Conservation (phyloP, 2,888 invertebrate species). For the Tetragonisca angustula region DNA sequence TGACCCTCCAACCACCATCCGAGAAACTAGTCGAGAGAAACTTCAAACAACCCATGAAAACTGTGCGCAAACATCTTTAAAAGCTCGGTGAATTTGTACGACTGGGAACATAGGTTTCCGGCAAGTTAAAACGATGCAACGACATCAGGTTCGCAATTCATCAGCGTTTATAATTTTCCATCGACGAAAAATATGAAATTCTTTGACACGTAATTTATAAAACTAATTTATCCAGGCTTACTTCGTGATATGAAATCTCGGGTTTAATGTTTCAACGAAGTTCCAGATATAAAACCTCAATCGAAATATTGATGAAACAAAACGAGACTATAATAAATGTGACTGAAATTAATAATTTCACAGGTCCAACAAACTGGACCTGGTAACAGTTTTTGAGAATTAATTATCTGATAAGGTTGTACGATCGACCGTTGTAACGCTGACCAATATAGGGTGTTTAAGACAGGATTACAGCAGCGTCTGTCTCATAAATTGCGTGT, state of each 20-base stretch:
- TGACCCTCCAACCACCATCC: constrained; percentile 19
- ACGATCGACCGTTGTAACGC: neutral
- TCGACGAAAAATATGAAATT: neutral
- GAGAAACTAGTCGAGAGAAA: constrained; percentile 33
- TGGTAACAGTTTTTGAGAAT: neutral
- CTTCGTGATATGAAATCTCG: too few relatives aligned
- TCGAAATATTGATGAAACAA: too few relatives aligned
- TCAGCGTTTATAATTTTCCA: too few relatives aligned
- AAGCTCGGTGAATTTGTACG: neutral
- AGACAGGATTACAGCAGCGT: neutral
- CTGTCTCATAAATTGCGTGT: constrained; percentile 6
- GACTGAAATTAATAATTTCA: neutral
- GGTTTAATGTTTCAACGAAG: too few relatives aligned
- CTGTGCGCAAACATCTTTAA: constrained; percentile 16
- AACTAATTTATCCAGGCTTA: too few relatives aligned
- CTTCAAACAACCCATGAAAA: constrained; percentile 28
- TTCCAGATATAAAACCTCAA: too few relatives aligned
- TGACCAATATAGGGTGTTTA: neutral
- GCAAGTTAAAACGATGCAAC: constrained; percentile 3
- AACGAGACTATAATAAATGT: neutral
- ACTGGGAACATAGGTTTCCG: constrained; percentile 10
- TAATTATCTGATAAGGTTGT: neutral
- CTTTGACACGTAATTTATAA: neutral
- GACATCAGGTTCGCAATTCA: neutral
- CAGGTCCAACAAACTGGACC: neutral